Conservation (phyloP, 2,113 vertebrate species). For the Callospermophilus lateralis region DNA sequence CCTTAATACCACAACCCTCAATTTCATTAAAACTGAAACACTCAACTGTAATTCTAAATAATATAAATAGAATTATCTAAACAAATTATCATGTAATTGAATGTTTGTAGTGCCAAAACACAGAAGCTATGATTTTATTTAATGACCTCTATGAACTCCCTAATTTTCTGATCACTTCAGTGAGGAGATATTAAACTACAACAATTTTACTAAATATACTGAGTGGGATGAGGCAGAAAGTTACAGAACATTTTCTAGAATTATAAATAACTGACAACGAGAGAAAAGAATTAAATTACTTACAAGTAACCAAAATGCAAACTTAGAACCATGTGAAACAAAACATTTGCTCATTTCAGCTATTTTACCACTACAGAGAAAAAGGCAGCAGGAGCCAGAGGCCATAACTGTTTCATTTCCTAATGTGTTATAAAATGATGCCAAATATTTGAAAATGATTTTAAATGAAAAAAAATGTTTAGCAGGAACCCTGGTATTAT, state of each 20-base stretch:
- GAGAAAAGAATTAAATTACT: constrained; percentile 13
- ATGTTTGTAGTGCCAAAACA: neutral
- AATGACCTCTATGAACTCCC: neutral
- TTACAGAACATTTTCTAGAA: neutral
- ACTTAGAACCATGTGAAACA: neutral
- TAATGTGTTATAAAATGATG: neutral
- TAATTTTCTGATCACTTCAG: neutral
- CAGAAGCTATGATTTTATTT: neutral
- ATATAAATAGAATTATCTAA: neutral
- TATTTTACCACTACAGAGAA: neutral
- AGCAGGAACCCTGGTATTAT: neutral
- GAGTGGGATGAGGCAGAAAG: neutral
- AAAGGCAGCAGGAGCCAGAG: neutral
- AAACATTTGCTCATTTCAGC: neutral
- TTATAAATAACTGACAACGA: neutral
- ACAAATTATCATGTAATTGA: neutral
- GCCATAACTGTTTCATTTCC: neutral
- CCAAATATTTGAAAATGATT: neutral
- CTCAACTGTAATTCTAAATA: neutral
- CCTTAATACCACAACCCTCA: neutral
- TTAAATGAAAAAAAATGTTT: neutral
- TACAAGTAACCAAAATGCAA: neutral
- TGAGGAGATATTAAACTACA: neutral
- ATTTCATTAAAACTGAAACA: neutral
- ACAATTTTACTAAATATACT: neutral